Base-by-base conservation (phyloP, 1,140 invertebrate species). In the Apis dorsata region DNA sequence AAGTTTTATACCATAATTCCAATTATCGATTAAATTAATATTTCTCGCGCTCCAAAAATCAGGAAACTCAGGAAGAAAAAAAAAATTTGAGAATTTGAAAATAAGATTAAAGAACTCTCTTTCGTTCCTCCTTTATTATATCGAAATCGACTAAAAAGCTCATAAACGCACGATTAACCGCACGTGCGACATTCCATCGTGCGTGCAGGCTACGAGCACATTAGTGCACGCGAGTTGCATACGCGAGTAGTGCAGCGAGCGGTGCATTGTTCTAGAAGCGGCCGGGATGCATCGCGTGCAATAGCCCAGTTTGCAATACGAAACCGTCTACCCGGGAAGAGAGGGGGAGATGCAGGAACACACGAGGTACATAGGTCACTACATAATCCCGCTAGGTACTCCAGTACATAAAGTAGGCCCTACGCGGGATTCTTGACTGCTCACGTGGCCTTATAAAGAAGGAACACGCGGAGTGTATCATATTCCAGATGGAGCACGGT, bases 271-370 rank as follows among this genome's bases (percentile, higher is more conserved):
- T 79, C 85, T 57, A 79, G 75, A 75, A 87, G 81, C 84, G 76
- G 53, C 66, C 65, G 72, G 68, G 79, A 74, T 80, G 85, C 79
- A 89, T 87, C 85, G 88, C 88, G 85, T 89, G 87, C 80, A 83
- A 83, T 80, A 85, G 86, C 60, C 80, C 79, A 83, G 86, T 89
- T 88, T 83, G 79, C 77, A 84, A 82, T 59, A 73, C 78, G 77
- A 83, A 74, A 81, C 79, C 76, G 75, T 79, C 80, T 55, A 62
- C 49, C 57, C 57, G 15, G 15, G 10, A 8, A 21, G 51, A 9
- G 57, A 59, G 65, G 17, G 34, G 60, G 70, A 66, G 57, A 66
- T 79, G 70, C 69, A 66, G 75, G 71, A 79, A 78, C 81, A 60
- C 65, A 78, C 49, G 28, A 60, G 71, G 60, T 86, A 79, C 75